Conservation (phyloP, 2,888 invertebrate species). For the Caenorhabditis auriculariae region DNA sequence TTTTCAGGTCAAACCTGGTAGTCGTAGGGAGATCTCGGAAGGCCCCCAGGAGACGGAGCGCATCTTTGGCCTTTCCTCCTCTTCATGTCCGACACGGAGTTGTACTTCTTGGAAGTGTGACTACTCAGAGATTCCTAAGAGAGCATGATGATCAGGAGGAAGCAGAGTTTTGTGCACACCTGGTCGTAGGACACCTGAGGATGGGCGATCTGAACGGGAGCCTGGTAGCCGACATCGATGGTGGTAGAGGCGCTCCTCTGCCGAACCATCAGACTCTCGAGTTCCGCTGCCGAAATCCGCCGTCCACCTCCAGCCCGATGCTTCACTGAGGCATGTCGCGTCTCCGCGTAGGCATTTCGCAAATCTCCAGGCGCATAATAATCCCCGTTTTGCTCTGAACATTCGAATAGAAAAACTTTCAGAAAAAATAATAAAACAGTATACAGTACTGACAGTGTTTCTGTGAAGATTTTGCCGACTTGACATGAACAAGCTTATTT, state of each 20-base stretch:
- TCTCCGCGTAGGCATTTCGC: conserved; percentile 36
- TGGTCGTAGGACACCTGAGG: too few species aligned
- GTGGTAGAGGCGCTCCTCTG: conserved; percentile 69
- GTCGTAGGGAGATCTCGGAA: conserved; percentile 19
- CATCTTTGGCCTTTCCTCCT: conserved; percentile 72
- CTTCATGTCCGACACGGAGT: conserved; percentile 93
- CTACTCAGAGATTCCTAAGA: conserved; percentile 35
- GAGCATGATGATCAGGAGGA: too few species aligned
- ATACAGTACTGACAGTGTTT: too few species aligned
- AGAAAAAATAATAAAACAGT: too few species aligned
- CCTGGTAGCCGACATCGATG: too few species aligned
- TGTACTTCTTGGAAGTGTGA: conserved; percentile 73
- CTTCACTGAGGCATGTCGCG: conserved; percentile 38
- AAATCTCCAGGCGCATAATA: conserved; percentile 43
- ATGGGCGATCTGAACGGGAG: too few species aligned
- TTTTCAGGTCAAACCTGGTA: conserved; percentile 9
- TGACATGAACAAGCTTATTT: too few species aligned
- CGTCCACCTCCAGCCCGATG: conserved; percentile 59
- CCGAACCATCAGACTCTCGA: conserved; percentile 87
- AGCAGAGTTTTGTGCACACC: too few species aligned
- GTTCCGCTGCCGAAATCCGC: conserved; percentile 84
- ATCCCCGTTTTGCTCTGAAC: too few species aligned
- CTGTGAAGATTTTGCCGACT: too few species aligned
- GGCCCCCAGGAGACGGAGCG: conserved; percentile 18
- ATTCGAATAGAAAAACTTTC: too few species aligned